phyloP scores from a whole-genome alignment of 1,140 invertebrate species.

The Cotesia glomerata region DNA sequence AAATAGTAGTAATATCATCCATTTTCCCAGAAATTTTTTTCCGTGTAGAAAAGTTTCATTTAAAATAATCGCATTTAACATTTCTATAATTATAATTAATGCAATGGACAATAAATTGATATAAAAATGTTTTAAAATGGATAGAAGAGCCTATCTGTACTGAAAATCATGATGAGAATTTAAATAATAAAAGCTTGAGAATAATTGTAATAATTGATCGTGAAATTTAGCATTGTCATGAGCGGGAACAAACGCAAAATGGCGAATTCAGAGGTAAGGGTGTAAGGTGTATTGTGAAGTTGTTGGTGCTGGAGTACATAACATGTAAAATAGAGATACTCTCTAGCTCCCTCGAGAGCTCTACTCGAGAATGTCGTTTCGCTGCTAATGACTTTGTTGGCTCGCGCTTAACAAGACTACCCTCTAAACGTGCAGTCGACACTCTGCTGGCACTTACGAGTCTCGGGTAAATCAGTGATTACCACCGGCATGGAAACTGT shows the following conservation, averaged over 20 bases:
- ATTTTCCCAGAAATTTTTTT: too few relatives aligned
- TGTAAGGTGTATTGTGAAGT: background rate
- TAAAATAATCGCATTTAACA: too few relatives aligned
- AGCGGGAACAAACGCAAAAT: background rate
- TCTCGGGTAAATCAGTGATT: slow-evolving; percentile 28
- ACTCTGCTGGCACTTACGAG: slow-evolving; percentile 28
- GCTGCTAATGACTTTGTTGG: slow-evolving; percentile 52
- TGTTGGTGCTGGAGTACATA: background rate
- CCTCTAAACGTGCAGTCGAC: slow-evolving; percentile 43
- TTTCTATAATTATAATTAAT: too few relatives aligned
- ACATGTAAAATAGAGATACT: background rate
- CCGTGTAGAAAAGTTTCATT: too few relatives aligned
- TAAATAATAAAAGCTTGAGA: background rate
- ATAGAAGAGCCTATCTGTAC: too few relatives aligned
- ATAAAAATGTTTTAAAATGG: too few relatives aligned
- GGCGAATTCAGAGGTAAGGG: background rate
- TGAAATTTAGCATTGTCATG: slow-evolving; percentile 1
- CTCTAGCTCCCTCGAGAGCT: background rate
- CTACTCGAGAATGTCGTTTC: slow-evolving; percentile 40
- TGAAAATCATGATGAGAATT: background rate
- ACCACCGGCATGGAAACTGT: background rate
- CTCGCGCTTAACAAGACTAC: slow-evolving; percentile 53
- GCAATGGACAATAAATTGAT: too few relatives aligned
- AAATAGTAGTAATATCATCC: too few relatives aligned
- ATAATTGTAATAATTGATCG: slow-evolving; percentile 18